Conservation (phyloP, 2,888 invertebrate genomes). For the Darwinula stevensoni region DNA sequence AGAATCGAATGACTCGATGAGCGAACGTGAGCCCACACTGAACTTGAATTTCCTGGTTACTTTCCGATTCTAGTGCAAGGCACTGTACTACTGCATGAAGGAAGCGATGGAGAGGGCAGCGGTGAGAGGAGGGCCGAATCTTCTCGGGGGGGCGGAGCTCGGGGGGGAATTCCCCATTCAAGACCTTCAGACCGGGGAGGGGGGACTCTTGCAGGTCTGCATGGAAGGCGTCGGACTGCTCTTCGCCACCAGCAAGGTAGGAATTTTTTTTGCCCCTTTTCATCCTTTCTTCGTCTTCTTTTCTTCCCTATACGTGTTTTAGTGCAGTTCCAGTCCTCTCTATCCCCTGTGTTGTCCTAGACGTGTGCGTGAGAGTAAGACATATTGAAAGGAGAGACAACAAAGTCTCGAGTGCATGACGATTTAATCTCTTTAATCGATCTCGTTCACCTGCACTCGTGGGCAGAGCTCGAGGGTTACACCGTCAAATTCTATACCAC, state of each 20-base stretch:
- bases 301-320: background rate
- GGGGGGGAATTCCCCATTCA: conserved; percentile 92
- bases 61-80: conserved; percentile 69
- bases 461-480: too few relatives aligned
- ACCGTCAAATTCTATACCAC: too few relatives aligned
- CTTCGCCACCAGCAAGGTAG: conserved; percentile 96
- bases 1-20: too few relatives aligned
- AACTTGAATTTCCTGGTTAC: conserved; percentile 3
- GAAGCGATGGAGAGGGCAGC: conserved; percentile 80
- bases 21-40: too few relatives aligned
- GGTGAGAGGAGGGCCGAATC: conserved; percentile 25
- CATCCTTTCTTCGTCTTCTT: conserved; percentile 7
- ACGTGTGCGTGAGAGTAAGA: too few relatives aligned
- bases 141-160: conserved; percentile 26
- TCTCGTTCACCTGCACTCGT: too few relatives aligned
- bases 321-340: too few relatives aligned
- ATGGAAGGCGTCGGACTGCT: conserved; percentile 97
- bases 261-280: conserved; percentile 10
- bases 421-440: too few relatives aligned
- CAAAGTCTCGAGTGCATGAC: too few relatives aligned
- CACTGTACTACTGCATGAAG: conserved; percentile 92
- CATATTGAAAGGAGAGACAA: too few relatives aligned
- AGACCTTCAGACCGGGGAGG: conserved; percentile 86
- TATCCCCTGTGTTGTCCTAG: too few relatives aligned
- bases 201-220: conserved; percentile 78